Conservation (phyloP, 2,113 vertebrate genomes). For the Ramphastos sulfuratus region DNA sequence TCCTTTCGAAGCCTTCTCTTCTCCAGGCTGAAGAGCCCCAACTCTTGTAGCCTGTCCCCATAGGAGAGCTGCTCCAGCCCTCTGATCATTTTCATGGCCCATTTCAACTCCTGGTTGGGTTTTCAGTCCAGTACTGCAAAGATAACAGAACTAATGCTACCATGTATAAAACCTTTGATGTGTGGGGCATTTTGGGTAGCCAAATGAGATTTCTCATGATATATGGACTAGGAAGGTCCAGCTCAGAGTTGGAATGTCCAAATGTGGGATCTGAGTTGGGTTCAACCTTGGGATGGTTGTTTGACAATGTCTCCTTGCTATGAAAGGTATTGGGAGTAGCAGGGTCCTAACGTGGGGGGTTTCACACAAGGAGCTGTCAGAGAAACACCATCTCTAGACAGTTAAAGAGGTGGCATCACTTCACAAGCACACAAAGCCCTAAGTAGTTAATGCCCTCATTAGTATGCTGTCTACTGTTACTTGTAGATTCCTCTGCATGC, state of each 20-base stretch:
- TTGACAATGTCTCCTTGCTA: background rate
- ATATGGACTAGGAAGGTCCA: fast-evolving
- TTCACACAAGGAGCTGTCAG: background rate
- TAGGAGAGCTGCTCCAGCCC: too few species aligned
- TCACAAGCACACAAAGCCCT: background rate
- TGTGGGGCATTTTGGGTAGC: background rate
- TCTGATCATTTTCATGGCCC: too few species aligned
- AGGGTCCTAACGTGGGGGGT: background rate
- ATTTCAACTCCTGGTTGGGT: background rate
- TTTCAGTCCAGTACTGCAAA: background rate
- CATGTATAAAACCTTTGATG: background rate
- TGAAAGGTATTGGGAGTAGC: background rate
- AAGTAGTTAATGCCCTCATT: background rate
- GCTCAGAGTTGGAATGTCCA: background rate
- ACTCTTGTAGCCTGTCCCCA: too few species aligned
- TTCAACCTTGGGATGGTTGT: background rate
- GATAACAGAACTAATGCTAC: background rate
- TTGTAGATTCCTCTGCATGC: background rate
- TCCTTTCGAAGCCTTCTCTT: too few species aligned
- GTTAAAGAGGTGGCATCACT: background rate
- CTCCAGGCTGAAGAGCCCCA: too few species aligned
- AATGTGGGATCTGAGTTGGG: background rate
- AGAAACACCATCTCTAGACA: background rate
- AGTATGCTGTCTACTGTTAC: background rate
- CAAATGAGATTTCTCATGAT: background rate